Evolutionary conservation across 2,797 vertebrate genomes (phyloP), one percentile per base, ranked within the genome.

Genomic region (Crypturellus tataupa): DNA sequence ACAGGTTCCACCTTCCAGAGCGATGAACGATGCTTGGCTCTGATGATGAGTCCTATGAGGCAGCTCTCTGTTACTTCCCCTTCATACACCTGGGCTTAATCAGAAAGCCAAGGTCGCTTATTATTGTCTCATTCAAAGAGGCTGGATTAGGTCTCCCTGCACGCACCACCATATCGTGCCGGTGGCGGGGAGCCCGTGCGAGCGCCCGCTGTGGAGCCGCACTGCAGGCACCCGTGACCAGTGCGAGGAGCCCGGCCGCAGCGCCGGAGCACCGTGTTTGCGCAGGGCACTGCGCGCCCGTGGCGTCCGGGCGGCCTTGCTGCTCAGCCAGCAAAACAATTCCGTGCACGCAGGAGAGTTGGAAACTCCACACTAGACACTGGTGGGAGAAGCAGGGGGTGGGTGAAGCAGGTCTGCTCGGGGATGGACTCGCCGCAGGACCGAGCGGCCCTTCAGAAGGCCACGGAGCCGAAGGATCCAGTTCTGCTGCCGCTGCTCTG

Each of bases 41-140:
- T 91, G 67, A 76, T 58, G 92, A 49, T 37, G 80, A 81, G 65
- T 92, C 85, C 71, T 65, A 33, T 42, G 70, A 82, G 62, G 46
- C 55, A 71, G 40, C 15, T 31, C 67, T 79, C 79, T 65, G 49
- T 70, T 60, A 73, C 80, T 88, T 80, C 80, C 72, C 80, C 80
- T 95, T 81, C 84, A 19, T 75, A 85, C 93, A 97, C 93, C 94
- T 95, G 93, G 79, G 87, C 91, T 93, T 85, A 86, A 80, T 80
- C 89, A 96, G 90, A 88, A 88, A 94, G 82, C 87, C 80, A 84
- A 96, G 93, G 93, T 95, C 96, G 76, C 90, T 89, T 53, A 85
- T 4, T 91, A 83, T 84, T 94, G 87, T 94, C 90, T 95, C 93
- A 84, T 90, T 95, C 73, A 46, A 95, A 93, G 78, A 63, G 46